These are phyloP conservation scores for Eleutherodactylus coqui DNA, from an alignment of 2,797 vertebrate genomes.

Conservation along the genomic window DNA sequence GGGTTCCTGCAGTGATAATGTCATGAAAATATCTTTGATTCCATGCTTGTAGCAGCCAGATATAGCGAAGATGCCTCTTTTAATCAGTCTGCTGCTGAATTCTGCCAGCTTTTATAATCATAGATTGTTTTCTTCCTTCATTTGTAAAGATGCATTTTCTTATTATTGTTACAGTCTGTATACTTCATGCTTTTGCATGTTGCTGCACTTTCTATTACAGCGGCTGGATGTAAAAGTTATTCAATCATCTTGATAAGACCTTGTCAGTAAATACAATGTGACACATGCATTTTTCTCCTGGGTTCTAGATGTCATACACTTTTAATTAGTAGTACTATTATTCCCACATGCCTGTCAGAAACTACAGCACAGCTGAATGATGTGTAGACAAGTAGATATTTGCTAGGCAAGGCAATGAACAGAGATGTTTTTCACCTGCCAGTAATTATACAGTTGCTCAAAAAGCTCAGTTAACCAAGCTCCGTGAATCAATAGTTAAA, in stretches of 20 bases:
- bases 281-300: constrained; percentile 31
- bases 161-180: neutral
- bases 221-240: constrained; percentile 8
- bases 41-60: too few relatives aligned
- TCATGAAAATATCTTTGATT: too few relatives aligned
- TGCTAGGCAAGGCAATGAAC: neutral
- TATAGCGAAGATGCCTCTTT: neutral
- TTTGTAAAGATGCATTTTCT: neutral
- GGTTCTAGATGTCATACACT: constrained; percentile 37
- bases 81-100: neutral
- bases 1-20: too few relatives aligned
- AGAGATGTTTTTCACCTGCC: constrained; percentile 34
- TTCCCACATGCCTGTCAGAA: constrained; percentile 21
- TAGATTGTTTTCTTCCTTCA: neutral
- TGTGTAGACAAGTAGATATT: constrained; percentile 37
- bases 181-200: neutral
- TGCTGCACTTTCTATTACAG: neutral
- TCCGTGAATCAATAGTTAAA: neutral
- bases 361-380: constrained; percentile 11
- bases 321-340: constrained; percentile 43
- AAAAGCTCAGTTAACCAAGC: neutral
- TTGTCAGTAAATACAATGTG: constrained; percentile 37
- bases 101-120: neutral
- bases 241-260: constrained; percentile 28
- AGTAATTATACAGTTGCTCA: neutral